Evolutionary conservation across 37 sponge, comb jelly and placozoan genomes (phyloP).

Genomic region (Agelas oroides): DNA sequence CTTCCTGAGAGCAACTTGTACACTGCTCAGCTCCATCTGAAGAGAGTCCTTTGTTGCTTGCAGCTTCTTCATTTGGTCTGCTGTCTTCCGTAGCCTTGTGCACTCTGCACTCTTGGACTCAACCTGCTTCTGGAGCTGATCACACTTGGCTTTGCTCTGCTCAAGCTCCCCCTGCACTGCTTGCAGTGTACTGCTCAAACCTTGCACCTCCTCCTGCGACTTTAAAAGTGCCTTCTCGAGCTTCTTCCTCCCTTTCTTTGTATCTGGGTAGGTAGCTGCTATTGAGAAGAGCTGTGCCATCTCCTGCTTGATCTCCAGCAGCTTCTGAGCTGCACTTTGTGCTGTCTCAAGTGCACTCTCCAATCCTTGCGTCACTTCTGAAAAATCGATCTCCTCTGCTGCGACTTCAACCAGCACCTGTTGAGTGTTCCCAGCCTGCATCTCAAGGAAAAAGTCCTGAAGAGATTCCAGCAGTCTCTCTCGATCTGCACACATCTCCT

Average conservation of each 20-base stretch:
- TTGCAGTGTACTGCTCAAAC: constrained; percentile 16
- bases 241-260: constrained; percentile 72
- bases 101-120: constrained; percentile 60
- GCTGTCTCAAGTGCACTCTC: constrained; percentile 65
- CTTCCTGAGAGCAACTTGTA: constrained; percentile 22
- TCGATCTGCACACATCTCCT: constrained; percentile 50
- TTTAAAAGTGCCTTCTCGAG: constrained; percentile 79
- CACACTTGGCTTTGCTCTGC: constrained; percentile 21
- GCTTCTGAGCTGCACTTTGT: constrained; percentile 24
- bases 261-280: constrained; percentile 59
- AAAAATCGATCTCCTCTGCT: constrained; percentile 54
- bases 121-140: constrained; percentile 56
- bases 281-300: constrained; percentile 60
- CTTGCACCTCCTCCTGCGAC: constrained; percentile 67
- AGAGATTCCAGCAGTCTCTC: constrained; percentile 46
- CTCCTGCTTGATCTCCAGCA: constrained; percentile 59
- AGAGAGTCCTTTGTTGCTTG: constrained; percentile 40
- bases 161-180: constrained; percentile 31
- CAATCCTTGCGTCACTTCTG: constrained; percentile 50
- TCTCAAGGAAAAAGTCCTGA: constrained; percentile 60
- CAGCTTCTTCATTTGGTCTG: constrained; percentile 48
- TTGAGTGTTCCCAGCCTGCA: constrained; percentile 17
- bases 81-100: constrained; percentile 27
- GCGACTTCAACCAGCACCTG: constrained; percentile 31
- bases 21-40: constrained; percentile 27